A percentile compares a stretch with the other conserved stretches of the same genome.
These are phyloP conservation scores for Cydia strobilella DNA, from an alignment of 1,140 invertebrate species.

Conservation along the genomic window DNA sequence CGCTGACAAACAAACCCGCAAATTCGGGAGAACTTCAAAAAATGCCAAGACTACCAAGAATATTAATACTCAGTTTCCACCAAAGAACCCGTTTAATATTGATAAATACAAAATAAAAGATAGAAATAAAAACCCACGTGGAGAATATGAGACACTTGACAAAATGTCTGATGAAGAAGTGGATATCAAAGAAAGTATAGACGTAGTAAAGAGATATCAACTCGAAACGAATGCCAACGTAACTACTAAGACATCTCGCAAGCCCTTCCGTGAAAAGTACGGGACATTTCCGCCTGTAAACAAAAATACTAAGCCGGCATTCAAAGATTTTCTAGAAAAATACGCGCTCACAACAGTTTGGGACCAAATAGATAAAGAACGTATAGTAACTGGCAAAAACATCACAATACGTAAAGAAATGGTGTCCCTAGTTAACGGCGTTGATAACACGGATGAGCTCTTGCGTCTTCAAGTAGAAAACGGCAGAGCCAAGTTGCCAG, in stretches of 20 bases:
- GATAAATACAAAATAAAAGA: not conserved
- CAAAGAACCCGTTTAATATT: not conserved
- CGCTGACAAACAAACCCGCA: not conserved
- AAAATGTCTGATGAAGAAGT: not conserved
- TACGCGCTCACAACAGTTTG: not conserved
- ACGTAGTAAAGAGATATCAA: not conserved
- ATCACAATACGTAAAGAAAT: not conserved
- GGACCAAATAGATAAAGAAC: slow-evolving; percentile 9
- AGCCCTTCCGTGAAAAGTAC: not conserved
- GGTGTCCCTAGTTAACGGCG: not conserved
- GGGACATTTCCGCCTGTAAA: not conserved
- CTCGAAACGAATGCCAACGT: not conserved
- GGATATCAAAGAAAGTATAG: not conserved
- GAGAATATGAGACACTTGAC: not conserved
- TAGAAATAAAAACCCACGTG: not conserved
- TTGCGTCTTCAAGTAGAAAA: slow-evolving; percentile 7
- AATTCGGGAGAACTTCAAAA: not conserved
- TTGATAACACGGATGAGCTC: slow-evolving; percentile 2
- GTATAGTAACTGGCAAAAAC: not conserved
- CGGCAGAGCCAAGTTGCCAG: not conserved
- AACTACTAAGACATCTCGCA: not conserved
- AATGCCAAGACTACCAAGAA: not conserved
- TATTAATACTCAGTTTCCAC: not conserved
- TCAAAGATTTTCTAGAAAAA: slow-evolving; percentile 23
- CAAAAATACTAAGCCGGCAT: not conserved